phyloP scores from a whole-genome alignment of 1,140 invertebrate genomes.

The Caenorhabditis brenneri region DNA sequence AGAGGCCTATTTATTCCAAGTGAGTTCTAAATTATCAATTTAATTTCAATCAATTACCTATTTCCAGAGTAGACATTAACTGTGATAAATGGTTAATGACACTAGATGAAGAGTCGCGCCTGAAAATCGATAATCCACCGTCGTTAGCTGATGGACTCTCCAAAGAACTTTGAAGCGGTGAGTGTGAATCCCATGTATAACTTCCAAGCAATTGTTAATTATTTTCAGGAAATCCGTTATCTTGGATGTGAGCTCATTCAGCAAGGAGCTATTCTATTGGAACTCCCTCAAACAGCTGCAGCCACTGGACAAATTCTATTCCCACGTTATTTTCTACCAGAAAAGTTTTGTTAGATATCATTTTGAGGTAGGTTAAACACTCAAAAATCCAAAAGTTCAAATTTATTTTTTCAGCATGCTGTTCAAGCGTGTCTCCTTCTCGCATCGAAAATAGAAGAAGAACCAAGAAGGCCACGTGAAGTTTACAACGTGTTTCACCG shows the following conservation, averaged over 20 bases:
- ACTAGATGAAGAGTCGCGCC: conserved; percentile 60
- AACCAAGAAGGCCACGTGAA: conserved; percentile 89
- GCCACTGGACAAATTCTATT: conserved; percentile 97
- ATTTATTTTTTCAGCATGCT: conserved; percentile 75
- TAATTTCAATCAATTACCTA: background rate
- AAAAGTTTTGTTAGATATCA: conserved; percentile 96
- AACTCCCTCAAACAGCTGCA: conserved; percentile 89
- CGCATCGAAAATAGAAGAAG: conserved; percentile 99
- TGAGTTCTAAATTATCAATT: background rate
- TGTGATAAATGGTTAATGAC: conserved; percentile 68
- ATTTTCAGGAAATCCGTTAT: conserved; percentile 82
- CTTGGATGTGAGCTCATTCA: conserved; percentile 97
- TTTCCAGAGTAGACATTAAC: conserved; percentile 63
- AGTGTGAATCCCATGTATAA: too few species aligned
- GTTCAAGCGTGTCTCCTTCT: conserved; percentile 97
- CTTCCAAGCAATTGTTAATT: too few species aligned
- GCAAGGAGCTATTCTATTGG: conserved; percentile 90
- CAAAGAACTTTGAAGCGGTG: conserved; percentile 63
- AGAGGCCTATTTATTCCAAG: conserved; percentile 11
- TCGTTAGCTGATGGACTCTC: conserved; percentile 66
- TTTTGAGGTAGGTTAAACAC: conserved; percentile 82
- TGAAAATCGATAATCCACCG: conserved; percentile 66
- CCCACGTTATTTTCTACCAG: conserved; percentile 96
- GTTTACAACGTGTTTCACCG: conserved; percentile 99
- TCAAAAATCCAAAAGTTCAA: too few species aligned